Conservation (phyloP, 2,113 vertebrate genomes). For the Phaethornis superciliosus region DNA sequence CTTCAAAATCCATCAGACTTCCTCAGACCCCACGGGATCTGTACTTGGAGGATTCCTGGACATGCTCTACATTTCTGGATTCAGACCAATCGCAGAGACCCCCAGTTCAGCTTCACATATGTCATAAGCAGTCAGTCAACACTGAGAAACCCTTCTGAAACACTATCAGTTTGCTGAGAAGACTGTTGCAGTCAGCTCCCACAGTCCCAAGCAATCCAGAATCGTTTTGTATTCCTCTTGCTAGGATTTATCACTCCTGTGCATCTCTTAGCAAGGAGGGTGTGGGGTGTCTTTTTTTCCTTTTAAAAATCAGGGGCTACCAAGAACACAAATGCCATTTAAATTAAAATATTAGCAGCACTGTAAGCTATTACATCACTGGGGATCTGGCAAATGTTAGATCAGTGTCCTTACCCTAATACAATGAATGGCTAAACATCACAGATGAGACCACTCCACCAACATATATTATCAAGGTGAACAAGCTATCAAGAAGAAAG, state of each 20-base stretch:
- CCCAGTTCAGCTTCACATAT: neutral
- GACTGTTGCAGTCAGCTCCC: neutral
- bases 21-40: neutral
- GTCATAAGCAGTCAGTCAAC: neutral
- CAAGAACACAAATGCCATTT: neutral
- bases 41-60: neutral
- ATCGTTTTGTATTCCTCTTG: neutral
- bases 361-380: neutral
- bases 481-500: constrained; percentile 44
- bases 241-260: neutral
- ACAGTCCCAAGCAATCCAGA: neutral
- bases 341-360: neutral
- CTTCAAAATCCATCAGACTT: neutral
- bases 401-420: neutral
- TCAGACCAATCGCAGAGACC: neutral
- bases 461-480: constrained; percentile 27
- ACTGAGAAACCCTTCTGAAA: neutral
- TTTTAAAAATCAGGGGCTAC: neutral
- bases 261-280: neutral
- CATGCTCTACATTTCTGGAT: neutral
- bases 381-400: neutral
- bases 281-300: neutral
- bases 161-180: neutral
- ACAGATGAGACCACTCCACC: neutral
- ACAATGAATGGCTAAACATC: neutral